Conservation (phyloP, 2,888 invertebrate species). For the Cremastinae sp. region DNA sequence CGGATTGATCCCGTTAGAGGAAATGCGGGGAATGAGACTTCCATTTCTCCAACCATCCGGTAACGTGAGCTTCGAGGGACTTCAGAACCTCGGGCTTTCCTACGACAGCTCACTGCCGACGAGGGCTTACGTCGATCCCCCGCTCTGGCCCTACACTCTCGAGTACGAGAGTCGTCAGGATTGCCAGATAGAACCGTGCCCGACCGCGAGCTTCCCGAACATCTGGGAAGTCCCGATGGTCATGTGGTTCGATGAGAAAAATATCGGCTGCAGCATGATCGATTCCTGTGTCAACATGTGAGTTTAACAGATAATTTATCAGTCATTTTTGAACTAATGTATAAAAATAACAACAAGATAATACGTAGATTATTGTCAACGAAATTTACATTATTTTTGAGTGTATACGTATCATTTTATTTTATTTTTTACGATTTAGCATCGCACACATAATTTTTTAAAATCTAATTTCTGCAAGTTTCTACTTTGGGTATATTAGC, state of each 20-base stretch:
- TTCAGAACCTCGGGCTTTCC: conserved; percentile 80
- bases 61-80: conserved; percentile 83
- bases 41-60: conserved; percentile 84
- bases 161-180: conserved; percentile 83
- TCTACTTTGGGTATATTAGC: too few species aligned
- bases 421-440: too few species aligned
- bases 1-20: conserved; percentile 74
- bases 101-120: conserved; percentile 87
- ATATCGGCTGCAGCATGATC: conserved; percentile 83
- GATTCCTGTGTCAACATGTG: conserved; percentile 82
- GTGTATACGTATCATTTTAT: too few species aligned
- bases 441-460: too few species aligned
- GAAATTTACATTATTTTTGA: too few species aligned
- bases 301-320: conserved; percentile 66
- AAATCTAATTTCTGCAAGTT: too few species aligned
- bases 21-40: conserved; percentile 78
- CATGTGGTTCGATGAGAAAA: conserved; percentile 81
- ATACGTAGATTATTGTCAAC: too few species aligned
- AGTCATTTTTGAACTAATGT: neutral
- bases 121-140: conserved; percentile 78
- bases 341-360: too few species aligned
- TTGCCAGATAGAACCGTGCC: conserved; percentile 83
- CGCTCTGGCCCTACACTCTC: conserved; percentile 87
- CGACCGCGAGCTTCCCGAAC: conserved; percentile 83
- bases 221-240: conserved; percentile 87